These are phyloP conservation scores for Artemia sp. DNA, from an alignment of 2,888 invertebrate species.

Conservation along the genomic window DNA sequence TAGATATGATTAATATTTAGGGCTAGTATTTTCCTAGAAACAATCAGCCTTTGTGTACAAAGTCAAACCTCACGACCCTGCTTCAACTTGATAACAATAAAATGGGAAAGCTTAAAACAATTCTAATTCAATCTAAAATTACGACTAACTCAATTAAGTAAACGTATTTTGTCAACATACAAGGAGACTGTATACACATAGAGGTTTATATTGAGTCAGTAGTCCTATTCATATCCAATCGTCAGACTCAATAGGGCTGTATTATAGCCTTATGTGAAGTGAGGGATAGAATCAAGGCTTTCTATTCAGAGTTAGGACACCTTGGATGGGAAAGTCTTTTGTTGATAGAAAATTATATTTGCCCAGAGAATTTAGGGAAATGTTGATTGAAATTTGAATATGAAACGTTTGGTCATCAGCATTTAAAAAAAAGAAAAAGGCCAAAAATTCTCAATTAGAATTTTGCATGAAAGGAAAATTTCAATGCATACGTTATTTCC, in stretches of 20 bases:
- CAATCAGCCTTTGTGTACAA: too few species aligned
- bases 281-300: background rate
- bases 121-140: background rate
- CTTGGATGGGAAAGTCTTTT: slow-evolving; percentile 7
- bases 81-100: slow-evolving; percentile 1
- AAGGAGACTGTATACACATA: background rate
- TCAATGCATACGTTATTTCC: too few species aligned
- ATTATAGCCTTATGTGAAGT: slow-evolving; percentile 13
- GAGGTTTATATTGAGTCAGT: slow-evolving; percentile 12
- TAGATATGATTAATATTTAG: too few species aligned
- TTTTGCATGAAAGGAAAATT: too few species aligned
- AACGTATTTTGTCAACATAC: slow-evolving; percentile 10
- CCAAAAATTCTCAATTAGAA: too few species aligned
- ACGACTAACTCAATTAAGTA: background rate
- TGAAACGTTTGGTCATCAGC: background rate
- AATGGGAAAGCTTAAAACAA: slow-evolving; percentile 9
- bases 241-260: slow-evolving; percentile 1
- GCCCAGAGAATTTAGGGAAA: slow-evolving; percentile 14
- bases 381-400: slow-evolving; percentile 12
- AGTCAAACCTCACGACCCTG: too few species aligned
- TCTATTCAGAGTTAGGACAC: slow-evolving; percentile 13
- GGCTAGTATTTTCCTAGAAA: too few species aligned
- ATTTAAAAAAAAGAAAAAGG: background rate
- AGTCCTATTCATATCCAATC: slow-evolving; percentile 12
- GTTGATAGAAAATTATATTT: slow-evolving; percentile 9